Base-by-base conservation (phyloP, 2,113 vertebrate species). In the Cottus gobio region DNA sequence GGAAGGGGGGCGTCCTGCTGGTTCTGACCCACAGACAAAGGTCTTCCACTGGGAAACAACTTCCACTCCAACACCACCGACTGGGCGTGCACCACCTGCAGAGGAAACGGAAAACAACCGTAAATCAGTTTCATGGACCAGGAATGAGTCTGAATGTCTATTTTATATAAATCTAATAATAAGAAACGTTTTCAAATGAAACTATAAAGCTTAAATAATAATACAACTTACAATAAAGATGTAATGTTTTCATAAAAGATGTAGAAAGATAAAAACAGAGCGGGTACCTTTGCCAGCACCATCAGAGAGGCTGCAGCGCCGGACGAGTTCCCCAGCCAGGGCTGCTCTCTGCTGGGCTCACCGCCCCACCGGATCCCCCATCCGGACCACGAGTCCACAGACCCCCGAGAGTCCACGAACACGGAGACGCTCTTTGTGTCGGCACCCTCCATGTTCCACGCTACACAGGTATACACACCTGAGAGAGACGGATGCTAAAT, bases 31-130 rank as follows among this genome's bases (percentile, higher is more conserved):
- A 20, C 37, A 69, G 90, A 78, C 0, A 36, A 82, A 15, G 80
- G 13, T 46, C 57, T 82, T 64, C 77, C 20, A 10, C 73, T 73
- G 70, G 83, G 71, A 63, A 87, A 91, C 66, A 95, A 72, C 66
- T 85, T 95, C 96, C 96, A 96, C 85, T 95, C 94, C 66, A 96
- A 37, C 68, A 96, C 94, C 80, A 96, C 94, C 3, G 95, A 96
- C 83, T 94, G 95, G 3, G 95, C 92, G 37, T 94, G 95, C 8
- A 96, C 91, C 57, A 94, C 89, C 92, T 93, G 83, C 30, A 76
- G 13, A 63, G 36, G 46, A 67, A 54, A 68, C 22, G 50, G 42
- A 34, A 58, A 58, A 37, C 61, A n/a, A 26, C 24, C 12, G 56
- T 16, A 15, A 58, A 24, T 24, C 16, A 0, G 30, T 8, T 12